Evolutionary conservation across 2,888 invertebrate genomes (phyloP).

Genomic region (Melanostoma scalare): DNA sequence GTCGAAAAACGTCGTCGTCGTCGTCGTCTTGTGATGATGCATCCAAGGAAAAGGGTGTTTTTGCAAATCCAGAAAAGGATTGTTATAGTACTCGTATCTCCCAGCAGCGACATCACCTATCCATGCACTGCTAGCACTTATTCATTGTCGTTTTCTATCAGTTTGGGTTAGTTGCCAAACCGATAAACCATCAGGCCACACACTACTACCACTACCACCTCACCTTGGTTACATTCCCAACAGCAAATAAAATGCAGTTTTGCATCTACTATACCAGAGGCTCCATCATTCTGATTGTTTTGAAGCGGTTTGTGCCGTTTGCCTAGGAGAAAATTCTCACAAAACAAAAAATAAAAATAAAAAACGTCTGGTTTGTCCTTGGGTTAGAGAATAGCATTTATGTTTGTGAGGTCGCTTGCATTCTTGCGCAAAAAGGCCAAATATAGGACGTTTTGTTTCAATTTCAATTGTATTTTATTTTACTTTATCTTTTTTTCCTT

Average conservation of each 20-base stretch:
- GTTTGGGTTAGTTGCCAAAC: slow-evolving; percentile 62
- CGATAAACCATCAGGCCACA: slow-evolving; percentile 57
- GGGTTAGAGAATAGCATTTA: slow-evolving; percentile 68
- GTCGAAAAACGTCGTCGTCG: slow-evolving; percentile 9
- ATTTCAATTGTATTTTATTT: slow-evolving; percentile 51
- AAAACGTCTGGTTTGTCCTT: slow-evolving; percentile 56
- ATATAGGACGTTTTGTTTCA: slow-evolving; percentile 68
- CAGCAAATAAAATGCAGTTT: slow-evolving; percentile 61
- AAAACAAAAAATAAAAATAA: slow-evolving; percentile 13
- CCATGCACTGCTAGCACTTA: slow-evolving; percentile 5
- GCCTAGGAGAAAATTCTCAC: slow-evolving; percentile 58
- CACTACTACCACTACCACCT: slow-evolving; percentile 30
- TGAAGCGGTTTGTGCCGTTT: slow-evolving; percentile 59
- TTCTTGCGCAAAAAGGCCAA: slow-evolving; percentile 70
- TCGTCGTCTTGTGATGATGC: slow-evolving; percentile 49
- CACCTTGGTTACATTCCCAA: slow-evolving; percentile 55
- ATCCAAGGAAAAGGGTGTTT: slow-evolving; percentile 47
- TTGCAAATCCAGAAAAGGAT: slow-evolving; percentile 56
- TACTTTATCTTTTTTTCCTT: slow-evolving; percentile 20
- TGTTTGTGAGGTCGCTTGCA: slow-evolving; percentile 70
- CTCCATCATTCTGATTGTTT: slow-evolving; percentile 70
- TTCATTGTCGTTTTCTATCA: slow-evolving; percentile 30
- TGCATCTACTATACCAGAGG: slow-evolving; percentile 53
- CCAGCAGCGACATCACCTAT: slow-evolving; percentile 27
- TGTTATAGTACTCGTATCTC: slow-evolving; percentile 47